Evolutionary conservation across 2,888 invertebrate genomes (phyloP).

Genomic region (Serrognathus titanus): DNA sequence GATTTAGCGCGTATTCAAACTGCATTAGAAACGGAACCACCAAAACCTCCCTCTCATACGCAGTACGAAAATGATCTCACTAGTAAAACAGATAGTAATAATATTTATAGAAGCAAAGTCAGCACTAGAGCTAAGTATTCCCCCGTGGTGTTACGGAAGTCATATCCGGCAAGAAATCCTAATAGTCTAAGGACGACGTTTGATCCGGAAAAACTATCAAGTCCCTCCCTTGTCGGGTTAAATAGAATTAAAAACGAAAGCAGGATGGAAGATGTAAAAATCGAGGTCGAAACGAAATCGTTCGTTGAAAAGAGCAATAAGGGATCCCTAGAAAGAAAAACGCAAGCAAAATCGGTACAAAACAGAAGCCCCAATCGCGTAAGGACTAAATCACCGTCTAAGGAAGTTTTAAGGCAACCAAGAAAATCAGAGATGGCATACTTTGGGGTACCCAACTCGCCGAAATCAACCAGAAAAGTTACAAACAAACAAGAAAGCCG

Average conservation of each 20-base stretch:
- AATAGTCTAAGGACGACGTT: constrained; percentile 29
- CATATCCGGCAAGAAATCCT: constrained; percentile 23
- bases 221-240: constrained; percentile 31
- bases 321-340: constrained; percentile 9
- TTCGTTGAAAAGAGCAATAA: constrained; percentile 2
- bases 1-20: constrained; percentile 14
- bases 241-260: constrained; percentile 6
- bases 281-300: background rate
- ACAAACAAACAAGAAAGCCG: constrained; percentile 24
- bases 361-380: constrained; percentile 2
- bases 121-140: constrained; percentile 28
- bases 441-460: constrained; percentile 41
- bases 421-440: constrained; percentile 47
- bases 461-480: constrained; percentile 27
- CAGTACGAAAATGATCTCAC: constrained; percentile 4
- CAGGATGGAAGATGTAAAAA: background rate
- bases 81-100: background rate
- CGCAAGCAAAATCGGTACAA: background rate
- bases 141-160: constrained; percentile 33
- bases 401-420: constrained; percentile 42
- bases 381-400: constrained; percentile 21
- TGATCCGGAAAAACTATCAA: constrained; percentile 35
- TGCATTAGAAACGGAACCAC: background rate
- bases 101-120: constrained; percentile 7
- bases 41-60: background rate